Evolutionary conservation across 2,888 invertebrate species (phyloP), one percentile per base, ranked within the genome.

Genomic region (Lutraria lutraria): DNA sequence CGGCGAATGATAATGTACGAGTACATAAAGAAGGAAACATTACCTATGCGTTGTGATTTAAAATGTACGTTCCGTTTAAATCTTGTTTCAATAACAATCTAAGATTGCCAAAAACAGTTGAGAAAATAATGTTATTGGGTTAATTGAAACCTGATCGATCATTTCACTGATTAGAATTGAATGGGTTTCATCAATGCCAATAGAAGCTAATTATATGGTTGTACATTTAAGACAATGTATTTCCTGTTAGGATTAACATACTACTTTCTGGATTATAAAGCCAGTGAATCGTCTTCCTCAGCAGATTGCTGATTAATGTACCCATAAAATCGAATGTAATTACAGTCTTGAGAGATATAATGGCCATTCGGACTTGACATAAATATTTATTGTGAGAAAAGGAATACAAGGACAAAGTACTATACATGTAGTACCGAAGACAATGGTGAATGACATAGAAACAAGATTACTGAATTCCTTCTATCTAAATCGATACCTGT

Each of bases 291-390:
- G 25, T 68, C 63, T 68, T 68, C 12, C n/a, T 8, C 19, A 56
- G 56, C 56, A 56, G 56, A 56, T 56, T 68, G 63, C 25, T 68
- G 63, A 68, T 68, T 68, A 68, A 25, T 25, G 63, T n/a, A 21
- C 25, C 63, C n/a, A 68, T 68, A 68, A 25, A 68, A 68, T 68
- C 63, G 63, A 68, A 25, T 68, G 63, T 68, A 68, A 68, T 68
- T 68, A 68, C n/a, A n/a, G n/a, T 25, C 63, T 25, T 10, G 25
- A 25, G 25, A 12, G 13, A 13, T 68, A 25, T 68, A 68, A 68
- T 25, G 63, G 63, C 63, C 25, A 68, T 68, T 68, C 25, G 63
- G 63, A 25, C 25, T 68, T 68, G 63, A 68, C 63, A 68, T 68
- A 68, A 68, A 68, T 25, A 25, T 68, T 6, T 68, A 68, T 68